Evolutionary conservation across 37 sponge, comb jelly and placozoan genomes (phyloP), one percentile per base, ranked within the genome.

Genomic region (Axinella damicornis): DNA sequence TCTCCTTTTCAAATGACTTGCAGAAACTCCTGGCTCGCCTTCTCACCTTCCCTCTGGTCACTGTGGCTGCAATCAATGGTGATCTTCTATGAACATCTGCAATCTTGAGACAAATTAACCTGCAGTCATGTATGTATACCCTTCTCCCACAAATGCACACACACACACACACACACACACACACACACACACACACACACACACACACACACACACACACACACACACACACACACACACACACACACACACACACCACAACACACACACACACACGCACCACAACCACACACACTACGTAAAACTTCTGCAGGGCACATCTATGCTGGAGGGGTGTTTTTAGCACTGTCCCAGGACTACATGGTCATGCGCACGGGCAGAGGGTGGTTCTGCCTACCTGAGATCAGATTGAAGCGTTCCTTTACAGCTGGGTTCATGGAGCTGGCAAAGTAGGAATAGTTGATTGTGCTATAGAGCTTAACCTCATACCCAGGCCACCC

Each of bases 21-120:
- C 73, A 86, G 57, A 73, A 69, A 21, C 64, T 86, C 9, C 72
- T 94, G 5, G 65, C 33, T 1, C 46, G 83, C 15, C 31, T 93
- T 1, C 78, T 94, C 5, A 77, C 83, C 22, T 90, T 94, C 53
- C 90, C 90, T 0, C 36, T 90, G 34, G 83, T 90, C 18, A 94
- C 94, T 36, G 80, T 94, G 37, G 94, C 94, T 54, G 94, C 94
- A 18, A 65, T 90, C 38, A 94, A 90, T 62, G 94, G 94, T 94
- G 65, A 61, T 20, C 18, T 19, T 20, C 16, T 19, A 57, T 19
- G 19, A 16, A 57, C 58, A 16, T 57, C 58, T 57, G n/a, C n/a
- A n/a, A n/a, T n/a, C n/a, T n/a, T n/a, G n/a, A n/a, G n/a, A n/a
- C n/a, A n/a, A n/a, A n/a, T n/a, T n/a, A n/a, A n/a, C n/a, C n/a